Evolutionary conservation across 2,888 invertebrate species (phyloP), one percentile per base, ranked within the genome.

Genomic region (Oligia strigilis): DNA sequence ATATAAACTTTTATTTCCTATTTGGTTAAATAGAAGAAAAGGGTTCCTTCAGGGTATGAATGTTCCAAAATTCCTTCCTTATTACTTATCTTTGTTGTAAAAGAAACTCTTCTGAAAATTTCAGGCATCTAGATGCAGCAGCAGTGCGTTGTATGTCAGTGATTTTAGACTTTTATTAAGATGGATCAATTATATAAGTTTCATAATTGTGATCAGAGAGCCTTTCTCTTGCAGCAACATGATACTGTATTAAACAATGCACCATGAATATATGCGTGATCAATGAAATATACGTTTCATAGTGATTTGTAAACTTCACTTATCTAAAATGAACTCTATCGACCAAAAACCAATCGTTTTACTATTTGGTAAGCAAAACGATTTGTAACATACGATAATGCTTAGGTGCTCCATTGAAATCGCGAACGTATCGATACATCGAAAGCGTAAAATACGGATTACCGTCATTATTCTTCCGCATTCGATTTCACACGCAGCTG

Each of bases 391-490:
- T 60, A 52, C 69, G 46, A 72, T 78, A 84, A 74, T 58, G 70
- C 29, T 71, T 82, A 81, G 77, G 75, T 73, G 85, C 19, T 80
- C 85, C 73, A 80, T 80, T 82, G 72, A 83, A 83, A 79, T 40
- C 58, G 76, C n/a, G 70, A 83, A 85, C 72, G 69, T 79, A 83
- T 75, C 84, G 74, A 85, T 74, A 85, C 36, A 83, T 87, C 43
- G 74, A 43, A 64, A 58, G 49, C 76, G 64, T 70, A 74, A 84
- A 85, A 84, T 78, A 84, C 77, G 73, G 67, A 78, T 88, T 89
- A 88, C 85, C 83, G 84, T 87, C 89, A 90, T 87, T 72, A 72
- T n/a, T 87, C 77, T 80, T 75, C 66, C 76, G 36, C 67, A 75
- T 77, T 75, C 84, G 76, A 87, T 85, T 85, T 84, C 79, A 83